Percentiles rank a stretch among this genome's conserved stretches.
Evolutionary conservation across 2,797 vertebrate species (phyloP).

Genomic region (Halcyon smyrnensis): DNA sequence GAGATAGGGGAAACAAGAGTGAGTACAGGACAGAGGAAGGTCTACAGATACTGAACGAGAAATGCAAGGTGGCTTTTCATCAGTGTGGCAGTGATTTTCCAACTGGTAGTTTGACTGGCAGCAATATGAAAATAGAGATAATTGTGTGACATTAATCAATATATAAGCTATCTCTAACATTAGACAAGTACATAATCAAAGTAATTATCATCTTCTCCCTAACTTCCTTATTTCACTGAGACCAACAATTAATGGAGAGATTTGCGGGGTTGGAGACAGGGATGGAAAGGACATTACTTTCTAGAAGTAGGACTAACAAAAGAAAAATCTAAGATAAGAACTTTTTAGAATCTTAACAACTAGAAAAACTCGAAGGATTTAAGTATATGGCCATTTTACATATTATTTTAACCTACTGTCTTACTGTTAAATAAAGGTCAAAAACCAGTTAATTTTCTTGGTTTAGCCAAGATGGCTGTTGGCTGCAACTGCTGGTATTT

Average conservation of each 20-base stretch:
- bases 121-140: background rate
- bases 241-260: background rate
- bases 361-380: background rate
- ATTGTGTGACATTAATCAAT: background rate
- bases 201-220: background rate
- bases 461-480: constrained; percentile 15
- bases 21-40: background rate
- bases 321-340: background rate
- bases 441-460: background rate
- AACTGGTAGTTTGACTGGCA: background rate
- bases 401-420: background rate
- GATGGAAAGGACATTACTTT: background rate
- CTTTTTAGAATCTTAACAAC: background rate
- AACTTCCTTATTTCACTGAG: background rate
- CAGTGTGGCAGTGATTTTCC: background rate
- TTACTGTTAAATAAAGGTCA: constrained; percentile 50
- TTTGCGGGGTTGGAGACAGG: background rate
- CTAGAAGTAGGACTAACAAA: background rate
- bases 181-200: background rate
- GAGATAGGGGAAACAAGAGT: background rate
- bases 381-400: background rate
- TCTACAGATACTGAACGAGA: background rate
- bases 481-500: constrained; percentile 15
- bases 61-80: background rate
- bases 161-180: background rate